Evolutionary conservation across 2,888 invertebrate genomes (phyloP).

Genomic region (Morpho deidamia): DNA sequence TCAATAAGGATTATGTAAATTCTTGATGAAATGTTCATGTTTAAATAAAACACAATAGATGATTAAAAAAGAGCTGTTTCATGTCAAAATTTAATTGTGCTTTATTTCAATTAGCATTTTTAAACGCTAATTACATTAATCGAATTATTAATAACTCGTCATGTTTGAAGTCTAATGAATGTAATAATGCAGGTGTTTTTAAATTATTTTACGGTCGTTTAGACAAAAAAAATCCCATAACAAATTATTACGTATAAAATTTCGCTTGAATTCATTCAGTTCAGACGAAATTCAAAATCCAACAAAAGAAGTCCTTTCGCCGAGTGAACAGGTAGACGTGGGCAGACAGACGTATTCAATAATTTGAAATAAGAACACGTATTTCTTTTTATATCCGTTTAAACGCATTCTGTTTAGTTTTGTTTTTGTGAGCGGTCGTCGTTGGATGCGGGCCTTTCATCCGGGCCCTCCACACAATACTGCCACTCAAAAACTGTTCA

Average conservation of each 20-base stretch:
- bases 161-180: background rate
- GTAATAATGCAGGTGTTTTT: background rate
- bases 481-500: conserved; percentile 78
- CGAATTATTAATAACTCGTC: too few species aligned
- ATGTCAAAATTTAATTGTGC: background rate
- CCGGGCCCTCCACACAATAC: conserved; percentile 71
- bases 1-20: conserved; percentile 18
- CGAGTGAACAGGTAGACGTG: conserved; percentile 67
- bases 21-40: conserved; percentile 5
- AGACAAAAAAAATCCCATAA: conserved; percentile 15
- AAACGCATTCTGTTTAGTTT: conserved; percentile 76
- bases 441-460: conserved; percentile 72
- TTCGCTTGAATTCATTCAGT: conserved; percentile 50
- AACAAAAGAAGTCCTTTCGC: conserved; percentile 47
- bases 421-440: conserved; percentile 65
- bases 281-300: conserved; percentile 51
- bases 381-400: conserved; percentile 76
- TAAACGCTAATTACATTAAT: too few species aligned
- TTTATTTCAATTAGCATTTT: background rate
- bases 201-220: background rate
- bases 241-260: conserved; percentile 36
- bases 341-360: conserved; percentile 74
- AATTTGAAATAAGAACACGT: conserved; percentile 75
- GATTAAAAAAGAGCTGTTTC: background rate
- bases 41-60: conserved; percentile 1